Evolutionary conservation across 2,113 vertebrate genomes (phyloP).

Genomic region (Microtus ochrogaster): DNA sequence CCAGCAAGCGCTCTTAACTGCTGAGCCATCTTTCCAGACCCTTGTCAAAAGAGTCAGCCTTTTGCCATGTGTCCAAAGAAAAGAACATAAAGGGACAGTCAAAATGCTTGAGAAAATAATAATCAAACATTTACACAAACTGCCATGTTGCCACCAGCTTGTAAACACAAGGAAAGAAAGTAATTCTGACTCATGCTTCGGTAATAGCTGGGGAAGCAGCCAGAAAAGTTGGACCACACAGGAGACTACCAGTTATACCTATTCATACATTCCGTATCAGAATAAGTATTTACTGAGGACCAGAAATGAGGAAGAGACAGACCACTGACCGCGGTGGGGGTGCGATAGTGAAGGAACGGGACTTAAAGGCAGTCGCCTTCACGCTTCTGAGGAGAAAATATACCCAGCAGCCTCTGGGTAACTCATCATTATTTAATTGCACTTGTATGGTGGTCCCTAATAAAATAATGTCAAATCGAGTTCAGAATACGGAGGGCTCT

Average conservation of each 20-base stretch:
- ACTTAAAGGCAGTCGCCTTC: neutral
- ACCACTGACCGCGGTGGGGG: neutral
- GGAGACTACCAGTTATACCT: neutral
- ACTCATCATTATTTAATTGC: neutral
- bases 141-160: neutral
- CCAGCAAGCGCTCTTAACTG: neutral
- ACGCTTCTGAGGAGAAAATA: neutral
- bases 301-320: neutral
- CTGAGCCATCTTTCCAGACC: neutral
- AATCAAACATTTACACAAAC: neutral
- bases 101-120: neutral
- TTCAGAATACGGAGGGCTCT: neutral
- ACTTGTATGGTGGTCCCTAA: neutral
- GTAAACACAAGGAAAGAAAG: neutral
- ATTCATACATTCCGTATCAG: neutral
- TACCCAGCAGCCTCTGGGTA: neutral
- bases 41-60: conserved; percentile 1
- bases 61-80: neutral
- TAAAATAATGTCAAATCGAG: neutral
- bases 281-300: neutral
- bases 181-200: neutral
- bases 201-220: neutral
- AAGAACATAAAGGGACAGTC: neutral
- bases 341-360: neutral
- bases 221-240: neutral